Conservation (phyloP, 2,113 vertebrate genomes). For the Oceanodroma tethys region DNA sequence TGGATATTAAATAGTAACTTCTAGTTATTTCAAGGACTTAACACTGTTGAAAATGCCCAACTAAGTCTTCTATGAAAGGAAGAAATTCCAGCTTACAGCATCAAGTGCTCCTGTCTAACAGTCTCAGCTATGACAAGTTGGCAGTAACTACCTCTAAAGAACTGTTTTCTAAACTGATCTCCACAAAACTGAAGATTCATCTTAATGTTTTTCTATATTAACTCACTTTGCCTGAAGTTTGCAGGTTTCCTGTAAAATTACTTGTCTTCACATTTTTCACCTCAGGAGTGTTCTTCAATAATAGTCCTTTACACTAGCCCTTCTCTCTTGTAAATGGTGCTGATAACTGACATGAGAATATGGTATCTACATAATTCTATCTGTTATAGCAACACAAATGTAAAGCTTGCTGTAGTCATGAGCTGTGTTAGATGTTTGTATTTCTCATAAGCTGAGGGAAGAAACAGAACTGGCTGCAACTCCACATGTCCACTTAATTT, state of each 20-base stretch:
- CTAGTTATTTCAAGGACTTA: background rate
- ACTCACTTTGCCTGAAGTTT: background rate
- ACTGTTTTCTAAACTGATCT: background rate
- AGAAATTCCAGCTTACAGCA: background rate
- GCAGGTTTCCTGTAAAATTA: background rate
- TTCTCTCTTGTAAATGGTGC: background rate
- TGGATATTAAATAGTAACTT: background rate
- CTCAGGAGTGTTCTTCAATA: background rate
- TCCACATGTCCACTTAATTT: background rate
- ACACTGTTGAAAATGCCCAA: background rate
- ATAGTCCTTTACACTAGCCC: background rate
- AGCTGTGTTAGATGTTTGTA: background rate
- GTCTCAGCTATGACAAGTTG: background rate
- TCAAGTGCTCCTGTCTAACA: background rate
- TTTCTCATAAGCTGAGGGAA: background rate
- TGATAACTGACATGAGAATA: background rate
- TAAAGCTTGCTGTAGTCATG: background rate
- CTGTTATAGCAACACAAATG: background rate
- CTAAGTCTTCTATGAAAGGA: background rate
- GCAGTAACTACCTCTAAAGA: background rate
- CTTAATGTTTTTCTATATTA: background rate
- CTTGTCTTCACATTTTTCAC: background rate
- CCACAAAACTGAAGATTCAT: background rate
- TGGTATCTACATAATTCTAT: accelerated
- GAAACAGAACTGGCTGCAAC: background rate